These are phyloP conservation scores for Cyclopterus lumpus DNA, from an alignment of 2,797 vertebrate genomes.

Conservation along the genomic window DNA sequence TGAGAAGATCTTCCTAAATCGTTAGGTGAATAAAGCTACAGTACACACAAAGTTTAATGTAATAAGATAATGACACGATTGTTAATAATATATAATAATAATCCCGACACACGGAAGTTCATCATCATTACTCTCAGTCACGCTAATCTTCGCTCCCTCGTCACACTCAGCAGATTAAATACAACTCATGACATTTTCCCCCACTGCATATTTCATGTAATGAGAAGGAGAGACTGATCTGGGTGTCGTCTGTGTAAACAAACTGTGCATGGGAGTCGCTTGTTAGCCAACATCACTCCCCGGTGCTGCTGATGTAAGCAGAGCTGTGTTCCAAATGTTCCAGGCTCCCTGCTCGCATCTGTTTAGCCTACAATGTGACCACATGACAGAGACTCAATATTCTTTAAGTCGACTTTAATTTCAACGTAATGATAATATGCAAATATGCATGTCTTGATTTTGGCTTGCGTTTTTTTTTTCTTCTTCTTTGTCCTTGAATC, in stretches of 20 bases:
- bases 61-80: constrained; percentile 14
- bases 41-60: constrained; percentile 31
- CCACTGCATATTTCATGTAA: constrained; percentile 76
- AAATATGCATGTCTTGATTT: constrained; percentile 19
- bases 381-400: constrained; percentile 53
- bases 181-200: constrained; percentile 72
- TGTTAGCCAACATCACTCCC: constrained; percentile 69
- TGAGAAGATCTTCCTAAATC: not conserved
- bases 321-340: constrained; percentile 62
- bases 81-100: constrained; percentile 58
- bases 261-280: constrained; percentile 68
- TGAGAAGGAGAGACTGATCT: constrained; percentile 74
- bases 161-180: constrained; percentile 64
- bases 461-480: not conserved
- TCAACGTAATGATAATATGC: constrained; percentile 39
- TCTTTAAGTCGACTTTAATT: constrained; percentile 48
- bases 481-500: constrained; percentile 15
- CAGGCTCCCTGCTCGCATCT: constrained; percentile 48
- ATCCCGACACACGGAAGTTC: constrained; percentile 40
- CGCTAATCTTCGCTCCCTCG: constrained; percentile 51
- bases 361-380: constrained; percentile 57
- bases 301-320: constrained; percentile 71
- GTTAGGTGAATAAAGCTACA: not conserved
- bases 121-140: constrained; percentile 49
- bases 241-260: constrained; percentile 78